Conservation (phyloP, 2,797 vertebrate species). For the Scarus forsteni region DNA sequence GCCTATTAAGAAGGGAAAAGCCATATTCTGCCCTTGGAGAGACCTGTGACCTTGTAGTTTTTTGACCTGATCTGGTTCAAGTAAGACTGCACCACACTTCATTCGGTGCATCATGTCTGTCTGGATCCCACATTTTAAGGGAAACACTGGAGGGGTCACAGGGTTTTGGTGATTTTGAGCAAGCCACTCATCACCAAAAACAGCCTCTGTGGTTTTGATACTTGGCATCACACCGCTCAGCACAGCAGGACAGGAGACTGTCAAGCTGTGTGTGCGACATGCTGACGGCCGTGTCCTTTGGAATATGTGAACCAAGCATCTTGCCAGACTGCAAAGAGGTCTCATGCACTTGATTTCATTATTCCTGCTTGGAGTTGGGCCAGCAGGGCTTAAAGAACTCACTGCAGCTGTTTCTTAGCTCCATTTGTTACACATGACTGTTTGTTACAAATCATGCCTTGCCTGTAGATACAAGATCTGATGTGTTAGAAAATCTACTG, state of each 20-base stretch:
- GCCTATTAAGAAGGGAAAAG: too few species aligned
- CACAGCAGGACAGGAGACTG: slow-evolving; percentile 20
- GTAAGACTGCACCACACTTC: slow-evolving; percentile 46
- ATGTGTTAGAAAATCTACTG: background rate
- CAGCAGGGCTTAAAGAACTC: slow-evolving; percentile 23
- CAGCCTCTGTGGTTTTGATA: slow-evolving; percentile 59
- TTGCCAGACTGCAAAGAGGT: slow-evolving; percentile 30
- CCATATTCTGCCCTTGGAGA: too few species aligned
- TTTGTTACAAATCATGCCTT: slow-evolving; percentile 20
- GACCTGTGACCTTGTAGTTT: too few species aligned
- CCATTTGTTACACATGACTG: background rate
- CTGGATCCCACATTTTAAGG: slow-evolving; percentile 38
- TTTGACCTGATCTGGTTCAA: slow-evolving; percentile 23
- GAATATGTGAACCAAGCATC: slow-evolving; percentile 42
- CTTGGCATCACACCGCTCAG: slow-evolving; percentile 29
- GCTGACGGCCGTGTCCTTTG: slow-evolving; percentile 44
- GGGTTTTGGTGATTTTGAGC: slow-evolving; percentile 36
- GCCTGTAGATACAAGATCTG: background rate
- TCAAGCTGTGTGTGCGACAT: slow-evolving; percentile 44
- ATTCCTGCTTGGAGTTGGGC: slow-evolving; percentile 16
- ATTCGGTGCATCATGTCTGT: slow-evolving; percentile 44
- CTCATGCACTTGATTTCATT: slow-evolving; percentile 41
- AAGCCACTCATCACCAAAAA: slow-evolving; percentile 46
- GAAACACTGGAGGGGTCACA: slow-evolving; percentile 52
- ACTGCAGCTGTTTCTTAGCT: slow-evolving; percentile 25